A percentile compares a stretch with the other conserved stretches of the same genome.
Evolutionary conservation across 2,113 vertebrate genomes (phyloP).

Genomic region (Aegypius monachus): DNA sequence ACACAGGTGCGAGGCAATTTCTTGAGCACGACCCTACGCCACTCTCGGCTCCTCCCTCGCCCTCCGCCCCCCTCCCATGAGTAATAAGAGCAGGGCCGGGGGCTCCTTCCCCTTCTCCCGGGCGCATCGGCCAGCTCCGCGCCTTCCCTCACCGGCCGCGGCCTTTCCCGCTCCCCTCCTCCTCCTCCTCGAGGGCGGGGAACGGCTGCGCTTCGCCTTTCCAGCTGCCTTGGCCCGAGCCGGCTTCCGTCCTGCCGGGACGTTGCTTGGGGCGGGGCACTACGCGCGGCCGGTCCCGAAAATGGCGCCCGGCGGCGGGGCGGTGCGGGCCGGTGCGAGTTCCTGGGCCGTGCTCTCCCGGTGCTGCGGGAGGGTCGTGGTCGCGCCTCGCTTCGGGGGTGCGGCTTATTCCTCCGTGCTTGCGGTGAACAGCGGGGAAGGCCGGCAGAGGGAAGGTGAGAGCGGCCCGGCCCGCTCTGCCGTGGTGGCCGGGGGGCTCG

Average conservation of each 20-base stretch:
- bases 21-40: fast-evolving
- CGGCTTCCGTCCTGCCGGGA: neutral
- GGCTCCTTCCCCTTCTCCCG: fast-evolving
- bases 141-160: fast-evolving
- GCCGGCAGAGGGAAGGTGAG: neutral
- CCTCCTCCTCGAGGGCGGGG: neutral
- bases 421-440: neutral
- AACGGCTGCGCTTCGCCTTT: neutral
- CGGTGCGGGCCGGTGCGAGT: fast-evolving
- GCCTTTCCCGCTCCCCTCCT: no score
- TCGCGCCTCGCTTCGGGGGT: fast-evolving
- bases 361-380: neutral
- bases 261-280: fast-evolving
- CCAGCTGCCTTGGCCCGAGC: neutral
- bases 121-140: fast-evolving
- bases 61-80: no score
- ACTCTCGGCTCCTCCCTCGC: fast-evolving
- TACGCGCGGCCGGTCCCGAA: fast-evolving
- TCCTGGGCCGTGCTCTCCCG: neutral
- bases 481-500: no score
- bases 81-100: fast-evolving
- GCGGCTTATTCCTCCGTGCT: neutral
- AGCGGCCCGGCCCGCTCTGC: fast-evolving
- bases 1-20: fast-evolving
- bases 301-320: neutral